Conservation (phyloP, 1,140 invertebrate species). For the Aleiodes sp. region DNA sequence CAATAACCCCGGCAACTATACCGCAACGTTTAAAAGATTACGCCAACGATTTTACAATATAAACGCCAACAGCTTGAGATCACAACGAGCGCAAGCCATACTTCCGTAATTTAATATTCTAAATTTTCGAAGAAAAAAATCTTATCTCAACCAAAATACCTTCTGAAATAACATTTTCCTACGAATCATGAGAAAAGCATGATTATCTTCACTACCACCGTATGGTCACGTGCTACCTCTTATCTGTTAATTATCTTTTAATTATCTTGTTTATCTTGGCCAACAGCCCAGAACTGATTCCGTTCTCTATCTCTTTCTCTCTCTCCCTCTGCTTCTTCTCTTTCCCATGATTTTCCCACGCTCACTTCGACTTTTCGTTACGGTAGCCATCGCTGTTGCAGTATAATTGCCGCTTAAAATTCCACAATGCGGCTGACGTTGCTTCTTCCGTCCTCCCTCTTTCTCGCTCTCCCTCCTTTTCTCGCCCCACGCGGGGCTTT, state of each 20-base stretch:
- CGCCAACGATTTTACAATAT: no score
- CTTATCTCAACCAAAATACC: no score
- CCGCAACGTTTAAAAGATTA: no score
- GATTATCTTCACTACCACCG: conserved; percentile 39
- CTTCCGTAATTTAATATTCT: no score
- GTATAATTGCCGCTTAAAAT: conserved; percentile 44
- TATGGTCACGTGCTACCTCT: conserved; percentile 44
- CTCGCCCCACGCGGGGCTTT: conserved; percentile 3
- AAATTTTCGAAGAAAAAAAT: conserved; percentile 28
- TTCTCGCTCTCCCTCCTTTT: background rate
- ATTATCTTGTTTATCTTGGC: conserved; percentile 57
- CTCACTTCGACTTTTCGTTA: background rate
- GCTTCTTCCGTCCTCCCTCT: conserved; percentile 15
- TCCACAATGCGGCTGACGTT: conserved; percentile 30
- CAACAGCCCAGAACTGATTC: conserved; percentile 7
- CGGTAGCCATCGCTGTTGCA: conserved; percentile 17
- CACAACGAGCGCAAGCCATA: no score
- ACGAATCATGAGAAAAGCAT: no score
- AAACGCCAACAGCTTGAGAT: no score
- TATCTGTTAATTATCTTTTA: conserved; percentile 56
- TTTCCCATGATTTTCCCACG: background rate
- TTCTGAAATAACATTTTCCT: no score
- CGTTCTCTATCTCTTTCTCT: background rate
- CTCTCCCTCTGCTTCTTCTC: no score
- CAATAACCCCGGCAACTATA: no score